Base-by-base conservation (phyloP, 2,888 invertebrate genomes). In the Leptinotarsa rubiginosa region DNA sequence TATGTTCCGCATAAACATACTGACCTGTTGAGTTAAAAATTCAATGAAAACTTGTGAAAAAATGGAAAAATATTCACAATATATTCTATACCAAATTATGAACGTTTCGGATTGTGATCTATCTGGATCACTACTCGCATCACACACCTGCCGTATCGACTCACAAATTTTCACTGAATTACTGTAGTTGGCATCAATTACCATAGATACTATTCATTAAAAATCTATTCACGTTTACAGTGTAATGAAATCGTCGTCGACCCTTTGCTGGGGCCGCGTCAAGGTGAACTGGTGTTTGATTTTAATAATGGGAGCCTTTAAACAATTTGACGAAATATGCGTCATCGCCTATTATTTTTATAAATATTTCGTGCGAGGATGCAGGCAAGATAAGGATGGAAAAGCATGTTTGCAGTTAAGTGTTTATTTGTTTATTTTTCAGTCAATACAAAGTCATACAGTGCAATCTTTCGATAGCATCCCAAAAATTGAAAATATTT, bases 271-370 rank as follows among this genome's bases (percentile, higher is more conserved):
- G n/a, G n/a, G 50, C 49, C 67, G 52, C 67, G 49, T 67, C 50
- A 67, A 67, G 67, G 67, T 67, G 49, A 67, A 67, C 67, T 67
- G 50, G 67, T 52, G 49, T 25, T 67, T 67, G 50, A 49, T 20
- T 49, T 50, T 50, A 25, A 50, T 49, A 25, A 67, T 67, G 49
- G 31, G 25, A n/a, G 31, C 50, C 22, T 67, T 50, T 49, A 25
- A 67, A 50, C 52, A 18, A 67, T 50, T 49, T 67, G 22, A 25
- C 49, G 22, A 50, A 50, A 67, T 52, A 7, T 62, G 62, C 62
- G 62, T 62, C 62, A 62, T 41, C 52, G 47, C 13, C 25, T 15
- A 52, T 67, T 47, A 49, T 52, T 67, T 67, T 67, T 52, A 22
- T 13, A 47, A 18, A 49, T 47, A 22, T 56, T 20, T 22, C 4